Base-by-base conservation (phyloP, 2,113 vertebrate genomes). In the Ceuthmochares aereus region DNA sequence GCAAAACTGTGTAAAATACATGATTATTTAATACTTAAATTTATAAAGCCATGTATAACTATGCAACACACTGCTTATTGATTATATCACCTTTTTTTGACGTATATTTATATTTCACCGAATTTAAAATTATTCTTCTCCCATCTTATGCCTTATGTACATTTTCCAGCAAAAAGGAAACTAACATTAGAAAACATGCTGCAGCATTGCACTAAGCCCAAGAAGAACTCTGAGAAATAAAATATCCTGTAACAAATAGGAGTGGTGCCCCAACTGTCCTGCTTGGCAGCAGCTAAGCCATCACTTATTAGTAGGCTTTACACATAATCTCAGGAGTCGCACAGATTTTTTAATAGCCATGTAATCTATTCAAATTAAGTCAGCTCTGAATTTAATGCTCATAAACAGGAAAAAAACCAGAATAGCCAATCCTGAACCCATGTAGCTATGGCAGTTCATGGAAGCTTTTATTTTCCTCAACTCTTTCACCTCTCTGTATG, bases 361-460 rank as follows among this genome's bases (percentile, higher is more conserved):
- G n/a, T 59, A 30, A 27, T 68, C 20, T 63, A 10, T 56, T 76
- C 30, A 90, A 12, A 85, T 72, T 52, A 72, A 60, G 27, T 43
- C 62, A 49, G 7, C 22, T 66, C 58, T 76, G 43, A 76, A 63
- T 88, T 56, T 69, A 47, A 54, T 10, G 21, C 4, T 66, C 51
- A 73, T 45, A 45, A 83, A 20, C 27, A 83, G 36, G 62, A 80
- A 25, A 12, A 75, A 79, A 26, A 13, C 47, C 29, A 56, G 20
- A 80, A 88, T 19, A 23, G 34, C 16, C 27, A 9, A 3, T 29
- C n/a, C 34, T 1, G 1, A 77, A 49, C 4, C 17, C 27, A 26
- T 0, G 0, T 16, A 1, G 1, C 26, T 77, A 15, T 7, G 21
- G 10, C 51, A 72, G 13, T 1, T 0, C 8, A 20, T 34, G 13